Evolutionary conservation across 1,140 invertebrate genomes (phyloP).

Genomic region (Drosophila leontia): DNA sequence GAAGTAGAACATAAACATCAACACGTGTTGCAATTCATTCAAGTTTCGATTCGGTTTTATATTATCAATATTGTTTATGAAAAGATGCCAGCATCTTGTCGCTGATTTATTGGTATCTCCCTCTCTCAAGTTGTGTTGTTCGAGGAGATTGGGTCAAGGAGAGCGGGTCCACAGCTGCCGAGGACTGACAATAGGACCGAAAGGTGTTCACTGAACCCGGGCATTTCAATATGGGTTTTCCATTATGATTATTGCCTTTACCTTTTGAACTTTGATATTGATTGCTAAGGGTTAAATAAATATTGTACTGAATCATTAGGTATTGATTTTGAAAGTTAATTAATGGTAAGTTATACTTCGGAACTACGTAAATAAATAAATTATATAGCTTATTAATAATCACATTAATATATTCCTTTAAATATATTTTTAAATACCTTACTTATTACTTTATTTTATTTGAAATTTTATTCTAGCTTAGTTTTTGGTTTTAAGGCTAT

Average conservation of each 20-base stretch:
- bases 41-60: slow-evolving; percentile 59
- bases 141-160: slow-evolving; percentile 67
- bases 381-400: no score
- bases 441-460: not conserved
- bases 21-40: slow-evolving; percentile 81
- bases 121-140: not conserved
- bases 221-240: slow-evolving; percentile 19
- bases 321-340: not conserved
- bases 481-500: not conserved
- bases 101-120: slow-evolving; percentile 68
- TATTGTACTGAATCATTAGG: no score
- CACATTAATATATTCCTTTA: not conserved
- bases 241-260: slow-evolving; percentile 7
- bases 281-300: not conserved
- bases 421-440: not conserved
- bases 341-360: not conserved
- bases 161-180: slow-evolving; percentile 39
- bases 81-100: slow-evolving; percentile 58
- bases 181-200: slow-evolving; percentile 19
- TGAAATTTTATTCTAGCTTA: not conserved
- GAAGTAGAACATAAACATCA: slow-evolving; percentile 43
- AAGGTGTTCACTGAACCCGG: slow-evolving; percentile 35
- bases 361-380: no score
- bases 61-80: slow-evolving; percentile 65
- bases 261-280: slow-evolving; percentile 4